Percentiles rank a stretch among this genome's conserved stretches.
Evolutionary conservation across 2,113 vertebrate genomes (phyloP).

Genomic region (Erpornis zantholeuca): DNA sequence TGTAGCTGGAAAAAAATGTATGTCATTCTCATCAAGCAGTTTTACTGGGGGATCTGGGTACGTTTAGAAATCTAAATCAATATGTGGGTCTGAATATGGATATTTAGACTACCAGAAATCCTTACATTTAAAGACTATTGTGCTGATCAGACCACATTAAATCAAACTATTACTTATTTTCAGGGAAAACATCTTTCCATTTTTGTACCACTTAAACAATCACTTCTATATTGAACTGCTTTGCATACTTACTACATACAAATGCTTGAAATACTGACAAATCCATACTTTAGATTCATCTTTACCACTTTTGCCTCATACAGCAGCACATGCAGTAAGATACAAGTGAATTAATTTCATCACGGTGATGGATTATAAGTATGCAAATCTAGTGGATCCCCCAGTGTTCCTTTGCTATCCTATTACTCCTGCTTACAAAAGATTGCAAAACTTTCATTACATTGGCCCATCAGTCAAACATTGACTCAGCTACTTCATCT

Average conservation of each 20-base stretch:
- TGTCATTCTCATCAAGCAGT: neutral
- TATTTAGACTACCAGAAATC: neutral
- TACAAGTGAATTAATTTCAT: slow-evolving; percentile 28
- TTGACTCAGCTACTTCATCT: neutral
- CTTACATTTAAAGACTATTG: neutral
- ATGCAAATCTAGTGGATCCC: slow-evolving; percentile 49
- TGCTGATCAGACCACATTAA: neutral
- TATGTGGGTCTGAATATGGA: neutral
- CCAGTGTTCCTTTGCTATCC: slow-evolving; percentile 18
- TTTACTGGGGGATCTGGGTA: neutral
- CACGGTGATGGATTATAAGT: slow-evolving; percentile 22
- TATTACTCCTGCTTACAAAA: slow-evolving; percentile 16
- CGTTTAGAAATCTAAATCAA: neutral
- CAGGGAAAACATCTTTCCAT: neutral
- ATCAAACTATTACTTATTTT: neutral
- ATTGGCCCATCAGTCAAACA: slow-evolving; percentile 26
- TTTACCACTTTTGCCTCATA: neutral
- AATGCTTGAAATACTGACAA: neutral
- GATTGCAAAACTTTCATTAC: slow-evolving; percentile 39
- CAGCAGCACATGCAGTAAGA: neutral
- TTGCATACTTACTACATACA: neutral
- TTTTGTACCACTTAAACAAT: neutral
- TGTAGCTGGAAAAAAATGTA: neutral
- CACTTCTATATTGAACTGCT: neutral
- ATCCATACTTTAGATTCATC: neutral